Evolutionary conservation across 2,797 vertebrate genomes (phyloP).

Genomic region (Lates japonicus): DNA sequence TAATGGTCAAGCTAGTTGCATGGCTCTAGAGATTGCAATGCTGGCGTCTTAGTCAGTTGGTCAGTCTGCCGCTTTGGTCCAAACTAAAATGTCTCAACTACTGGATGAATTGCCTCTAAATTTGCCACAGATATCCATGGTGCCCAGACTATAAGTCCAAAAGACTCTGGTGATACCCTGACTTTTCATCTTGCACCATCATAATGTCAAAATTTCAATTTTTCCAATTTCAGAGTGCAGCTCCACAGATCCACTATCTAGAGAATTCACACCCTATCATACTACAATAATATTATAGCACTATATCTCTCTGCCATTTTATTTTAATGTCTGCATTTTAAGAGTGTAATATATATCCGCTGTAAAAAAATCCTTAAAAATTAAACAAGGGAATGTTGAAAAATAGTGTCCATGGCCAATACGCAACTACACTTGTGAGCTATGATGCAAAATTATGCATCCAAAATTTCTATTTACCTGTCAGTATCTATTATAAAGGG

Average conservation of each 20-base stretch:
- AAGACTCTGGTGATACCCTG: background rate
- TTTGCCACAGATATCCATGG: background rate
- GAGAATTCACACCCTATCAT: background rate
- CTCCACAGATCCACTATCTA: background rate
- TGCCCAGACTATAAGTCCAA: background rate
- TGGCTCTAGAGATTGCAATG: background rate
- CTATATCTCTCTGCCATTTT: background rate
- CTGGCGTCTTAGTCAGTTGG: background rate
- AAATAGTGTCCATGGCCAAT: no score
- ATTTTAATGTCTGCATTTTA: no score
- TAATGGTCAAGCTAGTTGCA: background rate
- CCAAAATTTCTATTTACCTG: background rate
- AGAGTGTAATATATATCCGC: background rate
- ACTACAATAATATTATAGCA: background rate
- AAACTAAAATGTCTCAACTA: background rate
- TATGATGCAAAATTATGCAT: background rate
- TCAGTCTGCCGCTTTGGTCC: background rate
- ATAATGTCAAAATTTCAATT: background rate
- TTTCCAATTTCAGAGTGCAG: background rate
- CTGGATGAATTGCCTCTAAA: background rate
- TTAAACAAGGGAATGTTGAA: background rate
- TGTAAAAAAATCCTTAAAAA: background rate
- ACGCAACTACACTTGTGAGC: background rate
- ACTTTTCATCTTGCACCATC: background rate
- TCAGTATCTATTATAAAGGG: background rate